phyloP scores from a whole-genome alignment of 2,888 invertebrate species.

The Epistrophe grossulariae region DNA sequence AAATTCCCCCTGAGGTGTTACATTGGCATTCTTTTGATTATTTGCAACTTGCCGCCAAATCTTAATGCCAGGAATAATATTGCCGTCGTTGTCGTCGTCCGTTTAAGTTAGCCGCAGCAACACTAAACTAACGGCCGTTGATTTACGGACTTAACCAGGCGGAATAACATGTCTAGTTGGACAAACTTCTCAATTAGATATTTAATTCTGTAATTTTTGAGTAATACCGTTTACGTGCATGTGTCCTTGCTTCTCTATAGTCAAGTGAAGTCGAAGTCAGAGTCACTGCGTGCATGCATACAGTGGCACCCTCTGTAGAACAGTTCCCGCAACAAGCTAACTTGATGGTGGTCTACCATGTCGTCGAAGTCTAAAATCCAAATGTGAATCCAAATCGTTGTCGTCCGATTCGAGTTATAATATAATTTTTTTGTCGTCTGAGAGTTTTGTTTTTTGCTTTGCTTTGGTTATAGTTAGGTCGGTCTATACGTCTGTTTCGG shows the following conservation, averaged over 20 bases:
- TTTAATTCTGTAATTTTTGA: constrained; percentile 71
- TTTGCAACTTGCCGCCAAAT: constrained; percentile 35
- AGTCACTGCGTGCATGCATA: constrained; percentile 20
- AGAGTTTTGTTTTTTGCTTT: no score
- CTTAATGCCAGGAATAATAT: constrained; percentile 25
- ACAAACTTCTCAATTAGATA: constrained; percentile 74
- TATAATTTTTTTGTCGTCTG: constrained; percentile 23
- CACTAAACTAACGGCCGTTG: neutral
- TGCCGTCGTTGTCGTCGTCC: no score
- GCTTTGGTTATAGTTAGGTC: constrained; percentile 1
- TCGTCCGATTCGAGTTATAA: constrained; percentile 26
- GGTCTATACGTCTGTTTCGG: constrained; percentile 46
- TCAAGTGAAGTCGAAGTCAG: neutral
- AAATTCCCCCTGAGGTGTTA: constrained; percentile 37
- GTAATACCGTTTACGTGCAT: constrained; percentile 68
- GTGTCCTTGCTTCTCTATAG: constrained; percentile 47
- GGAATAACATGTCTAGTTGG: constrained; percentile 64
- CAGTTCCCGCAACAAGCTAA: constrained; percentile 51
- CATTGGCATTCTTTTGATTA: constrained; percentile 41
- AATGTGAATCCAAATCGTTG: constrained; percentile 6
- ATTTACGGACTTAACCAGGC: constrained; percentile 44
- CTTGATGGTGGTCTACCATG: constrained; percentile 57
- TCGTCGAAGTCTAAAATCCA: constrained; percentile 3
- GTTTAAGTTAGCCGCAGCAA: constrained; percentile 21
- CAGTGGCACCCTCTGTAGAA: constrained; percentile 69